phyloP scores from a whole-genome alignment of 2,888 invertebrate genomes.

The Eucera pruinosa region DNA sequence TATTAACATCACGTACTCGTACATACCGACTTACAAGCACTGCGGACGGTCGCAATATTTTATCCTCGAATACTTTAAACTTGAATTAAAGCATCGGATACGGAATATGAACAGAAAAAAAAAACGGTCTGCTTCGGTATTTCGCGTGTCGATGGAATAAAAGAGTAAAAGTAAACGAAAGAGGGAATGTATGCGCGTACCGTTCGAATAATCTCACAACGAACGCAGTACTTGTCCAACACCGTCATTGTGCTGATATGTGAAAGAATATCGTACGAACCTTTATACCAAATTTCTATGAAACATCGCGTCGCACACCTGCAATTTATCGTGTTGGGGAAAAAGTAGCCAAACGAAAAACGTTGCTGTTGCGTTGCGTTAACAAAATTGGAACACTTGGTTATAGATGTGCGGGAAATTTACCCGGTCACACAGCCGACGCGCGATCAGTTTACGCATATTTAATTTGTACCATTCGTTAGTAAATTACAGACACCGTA shows the following conservation, averaged over 20 bases:
- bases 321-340: background rate
- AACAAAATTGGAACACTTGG: conserved; percentile 67
- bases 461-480: conserved; percentile 42
- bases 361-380: conserved; percentile 21
- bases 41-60: conserved; percentile 20
- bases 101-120: conserved; percentile 32
- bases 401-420: conserved; percentile 50
- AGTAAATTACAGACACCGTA: conserved; percentile 62
- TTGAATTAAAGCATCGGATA: conserved; percentile 20
- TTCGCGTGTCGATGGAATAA: background rate
- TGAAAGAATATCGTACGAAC: conserved; percentile 32
- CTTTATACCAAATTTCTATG: conserved; percentile 26
- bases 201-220: conserved; percentile 18
- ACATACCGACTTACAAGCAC: conserved; percentile 33
- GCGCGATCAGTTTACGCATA: conserved; percentile 24
- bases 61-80: conserved; percentile 12
- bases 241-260: conserved; percentile 41
- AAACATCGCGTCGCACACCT: conserved; percentile 7
- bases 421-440: conserved; percentile 22
- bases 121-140: background rate
- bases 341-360: conserved; percentile 1
- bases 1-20: conserved; percentile 55
- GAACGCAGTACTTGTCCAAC: conserved; percentile 37
- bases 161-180: no score
- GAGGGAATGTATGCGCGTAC: background rate